phyloP scores from a whole-genome alignment of 2,113 vertebrate species.

The Tonatia bakeri region DNA sequence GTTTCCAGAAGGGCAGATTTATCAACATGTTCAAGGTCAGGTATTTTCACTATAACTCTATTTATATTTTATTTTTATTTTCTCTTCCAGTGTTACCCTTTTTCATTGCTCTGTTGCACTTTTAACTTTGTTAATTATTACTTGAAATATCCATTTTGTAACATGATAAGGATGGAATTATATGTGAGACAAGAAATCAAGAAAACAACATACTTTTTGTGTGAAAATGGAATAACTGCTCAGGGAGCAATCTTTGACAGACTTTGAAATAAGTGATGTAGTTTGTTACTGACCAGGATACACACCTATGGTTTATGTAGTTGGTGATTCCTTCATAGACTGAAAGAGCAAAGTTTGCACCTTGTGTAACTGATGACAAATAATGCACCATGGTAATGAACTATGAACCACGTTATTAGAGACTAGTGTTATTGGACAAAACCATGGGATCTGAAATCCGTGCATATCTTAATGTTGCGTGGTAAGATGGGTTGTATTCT shows the following conservation, averaged over 20 bases:
- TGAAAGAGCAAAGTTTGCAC: background rate
- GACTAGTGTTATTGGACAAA: background rate
- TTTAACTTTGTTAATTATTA: background rate
- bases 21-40: background rate
- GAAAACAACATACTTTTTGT: background rate
- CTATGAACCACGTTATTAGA: background rate
- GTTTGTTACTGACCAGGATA: background rate
- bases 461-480: background rate
- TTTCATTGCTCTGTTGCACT: background rate
- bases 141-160: background rate
- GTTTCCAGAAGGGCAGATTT: rapidly evolving
- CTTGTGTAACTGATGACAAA: background rate
- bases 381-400: background rate
- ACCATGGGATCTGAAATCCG: background rate
- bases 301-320: background rate
- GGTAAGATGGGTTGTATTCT: background rate
- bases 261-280: background rate
- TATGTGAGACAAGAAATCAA: background rate
- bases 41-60: background rate
- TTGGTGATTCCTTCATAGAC: background rate
- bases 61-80: background rate
- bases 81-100: background rate
- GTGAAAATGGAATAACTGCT: background rate
- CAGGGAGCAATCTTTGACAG: background rate
- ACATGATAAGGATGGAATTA: background rate